phyloP scores from a whole-genome alignment of 2,888 invertebrate genomes.

The Odontothrips loti region DNA sequence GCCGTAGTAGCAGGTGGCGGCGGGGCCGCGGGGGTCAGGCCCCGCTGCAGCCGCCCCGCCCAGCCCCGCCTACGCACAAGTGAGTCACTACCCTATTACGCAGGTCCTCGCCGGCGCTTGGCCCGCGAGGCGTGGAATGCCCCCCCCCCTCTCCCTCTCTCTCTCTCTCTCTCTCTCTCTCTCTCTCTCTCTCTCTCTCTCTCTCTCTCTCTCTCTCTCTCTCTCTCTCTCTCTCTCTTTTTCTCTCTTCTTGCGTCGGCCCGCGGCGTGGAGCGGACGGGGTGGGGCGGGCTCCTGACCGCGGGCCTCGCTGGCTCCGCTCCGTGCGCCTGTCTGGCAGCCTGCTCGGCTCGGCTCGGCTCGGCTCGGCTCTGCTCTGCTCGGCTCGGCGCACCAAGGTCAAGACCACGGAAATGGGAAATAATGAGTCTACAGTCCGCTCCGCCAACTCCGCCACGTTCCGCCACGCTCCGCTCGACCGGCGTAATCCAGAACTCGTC shows the following conservation, averaged over 20 bases:
- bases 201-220: too few relatives aligned
- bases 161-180: too few relatives aligned
- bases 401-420: conserved; percentile 12
- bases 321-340: not conserved
- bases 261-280: not conserved
- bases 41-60: not conserved
- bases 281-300: not conserved
- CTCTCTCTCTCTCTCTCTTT: too few relatives aligned
- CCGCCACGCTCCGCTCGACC: not conserved
- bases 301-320: not conserved
- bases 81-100: not conserved
- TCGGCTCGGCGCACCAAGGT: conserved; percentile 1
- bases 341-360: not conserved
- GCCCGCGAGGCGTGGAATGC: too few relatives aligned
- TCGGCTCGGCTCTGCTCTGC: too few relatives aligned
- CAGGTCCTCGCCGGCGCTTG: not conserved
- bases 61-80: not conserved
- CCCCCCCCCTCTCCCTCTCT: too few relatives aligned
- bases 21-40: not conserved
- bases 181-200: too few relatives aligned
- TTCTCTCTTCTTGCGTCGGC: not conserved
- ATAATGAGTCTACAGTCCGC: conserved; percentile 9
- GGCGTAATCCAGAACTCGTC: too few relatives aligned
- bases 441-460: not conserved
- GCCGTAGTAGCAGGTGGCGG: too few relatives aligned